Conservation (phyloP, 1,140 invertebrate genomes). For the Lordiphosa clarofinis region DNA sequence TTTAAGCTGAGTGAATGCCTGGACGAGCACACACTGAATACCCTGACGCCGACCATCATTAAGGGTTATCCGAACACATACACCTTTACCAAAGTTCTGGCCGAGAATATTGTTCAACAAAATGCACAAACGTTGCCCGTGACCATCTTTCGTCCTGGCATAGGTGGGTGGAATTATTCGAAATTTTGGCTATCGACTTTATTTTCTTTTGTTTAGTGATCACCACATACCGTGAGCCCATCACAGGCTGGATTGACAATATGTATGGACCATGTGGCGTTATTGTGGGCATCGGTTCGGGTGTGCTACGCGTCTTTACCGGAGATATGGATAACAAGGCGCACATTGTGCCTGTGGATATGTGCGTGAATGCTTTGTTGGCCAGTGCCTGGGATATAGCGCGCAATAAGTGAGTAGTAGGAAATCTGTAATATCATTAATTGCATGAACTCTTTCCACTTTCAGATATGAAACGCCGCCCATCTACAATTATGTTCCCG, state of each 20-base stretch:
- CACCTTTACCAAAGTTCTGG: constrained; percentile 90
- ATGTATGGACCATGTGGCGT: constrained; percentile 93
- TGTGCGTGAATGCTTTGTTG: constrained; percentile 89
- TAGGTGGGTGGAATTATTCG: constrained; percentile 81
- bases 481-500: constrained; percentile 88
- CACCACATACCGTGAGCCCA: constrained; percentile 89
- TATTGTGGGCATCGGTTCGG: constrained; percentile 86
- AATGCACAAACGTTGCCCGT: constrained; percentile 86
- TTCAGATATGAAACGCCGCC: constrained; percentile 79
- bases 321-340: constrained; percentile 83
- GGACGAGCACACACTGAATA: constrained; percentile 84
- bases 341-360: constrained; percentile 92
- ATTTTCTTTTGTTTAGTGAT: constrained; percentile 82
- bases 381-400: constrained; percentile 87
- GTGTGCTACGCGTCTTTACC: constrained; percentile 87
- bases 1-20: constrained; percentile 81
- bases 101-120: constrained; percentile 86
- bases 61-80: constrained; percentile 92
- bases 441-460: neutral
- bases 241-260: constrained; percentile 93
- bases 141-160: constrained; percentile 87
- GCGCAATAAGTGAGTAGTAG: constrained; percentile 73
- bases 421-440: no score
- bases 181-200: no score
- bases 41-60: constrained; percentile 86